These are phyloP conservation scores for Drosophila suboccidentalis DNA, from an alignment of 2,888 invertebrate genomes.

Conservation along the genomic window DNA sequence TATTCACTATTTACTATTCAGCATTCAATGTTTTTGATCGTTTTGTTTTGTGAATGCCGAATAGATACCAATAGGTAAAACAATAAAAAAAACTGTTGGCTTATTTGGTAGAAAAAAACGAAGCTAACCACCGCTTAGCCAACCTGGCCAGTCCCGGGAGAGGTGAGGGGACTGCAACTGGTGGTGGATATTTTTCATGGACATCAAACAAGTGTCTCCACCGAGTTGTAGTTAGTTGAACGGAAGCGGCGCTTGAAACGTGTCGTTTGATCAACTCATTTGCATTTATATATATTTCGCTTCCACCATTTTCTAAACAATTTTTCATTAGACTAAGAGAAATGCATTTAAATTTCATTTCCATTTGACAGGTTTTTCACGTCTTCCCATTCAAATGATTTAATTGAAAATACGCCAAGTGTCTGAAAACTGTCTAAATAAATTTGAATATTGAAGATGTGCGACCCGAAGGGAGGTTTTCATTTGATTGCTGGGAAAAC, in stretches of 20 bases:
- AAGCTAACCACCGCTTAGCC: conserved; percentile 18
- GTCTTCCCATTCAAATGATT: conserved; percentile 60
- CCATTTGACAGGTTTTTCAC: conserved; percentile 69
- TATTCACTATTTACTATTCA: conserved; percentile 27
- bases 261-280: conserved; percentile 69
- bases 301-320: conserved; percentile 38
- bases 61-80: conserved; percentile 33
- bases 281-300: conserved; percentile 65
- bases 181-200: conserved; percentile 42
- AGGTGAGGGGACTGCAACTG: conserved; percentile 9
- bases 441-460: conserved; percentile 54
- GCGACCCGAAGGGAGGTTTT: not conserved
- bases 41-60: conserved; percentile 40
- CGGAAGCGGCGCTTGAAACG: conserved; percentile 75
- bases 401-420: conserved; percentile 74
- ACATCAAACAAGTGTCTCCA: conserved; percentile 69
- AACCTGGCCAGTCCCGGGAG: conserved; percentile 7
- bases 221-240: conserved; percentile 28
- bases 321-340: conserved; percentile 38
- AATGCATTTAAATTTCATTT: conserved; percentile 58
- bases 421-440: conserved; percentile 50
- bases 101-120: conserved; percentile 62
- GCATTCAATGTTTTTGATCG: conserved; percentile 45
- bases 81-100: conserved; percentile 41
- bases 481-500: conserved; percentile 55